Conservation (phyloP, 2,888 invertebrate genomes). For the Troides aeacus region DNA sequence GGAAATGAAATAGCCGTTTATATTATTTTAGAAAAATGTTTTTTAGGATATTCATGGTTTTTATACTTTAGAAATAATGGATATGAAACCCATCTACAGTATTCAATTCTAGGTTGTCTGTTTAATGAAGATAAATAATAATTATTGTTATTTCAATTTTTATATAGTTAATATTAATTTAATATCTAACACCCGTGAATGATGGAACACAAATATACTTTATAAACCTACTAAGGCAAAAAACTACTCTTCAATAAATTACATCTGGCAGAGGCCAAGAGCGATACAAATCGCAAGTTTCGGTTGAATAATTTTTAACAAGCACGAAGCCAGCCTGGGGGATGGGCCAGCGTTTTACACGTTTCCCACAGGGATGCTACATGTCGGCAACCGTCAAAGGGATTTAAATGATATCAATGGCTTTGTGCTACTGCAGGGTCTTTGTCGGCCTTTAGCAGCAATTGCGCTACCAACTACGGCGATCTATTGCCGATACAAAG, state of each 20-base stretch:
- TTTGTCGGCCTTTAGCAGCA: constrained; percentile 61
- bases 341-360: constrained; percentile 33
- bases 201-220: background rate
- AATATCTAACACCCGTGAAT: too few relatives aligned
- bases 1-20: too few relatives aligned
- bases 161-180: too few relatives aligned
- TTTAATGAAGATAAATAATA: too few relatives aligned
- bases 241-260: constrained; percentile 32
- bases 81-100: too few relatives aligned
- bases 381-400: constrained; percentile 64
- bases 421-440: constrained; percentile 69
- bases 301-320: constrained; percentile 26
- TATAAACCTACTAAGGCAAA: background rate
- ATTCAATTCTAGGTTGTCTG: too few relatives aligned
- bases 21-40: too few relatives aligned
- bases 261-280: constrained; percentile 5
- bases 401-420: constrained; percentile 75
- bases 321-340: constrained; percentile 33
- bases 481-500: constrained; percentile 60
- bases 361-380: constrained; percentile 53
- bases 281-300: constrained; percentile 22
- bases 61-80: too few relatives aligned
- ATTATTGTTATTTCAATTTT: too few relatives aligned
- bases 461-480: constrained; percentile 45
- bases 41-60: too few relatives aligned